Percentiles rank a stretch among this genome's conserved stretches.
phyloP scores from a whole-genome alignment of 2,888 invertebrate genomes.

The Rambutsinella grinnellia region DNA sequence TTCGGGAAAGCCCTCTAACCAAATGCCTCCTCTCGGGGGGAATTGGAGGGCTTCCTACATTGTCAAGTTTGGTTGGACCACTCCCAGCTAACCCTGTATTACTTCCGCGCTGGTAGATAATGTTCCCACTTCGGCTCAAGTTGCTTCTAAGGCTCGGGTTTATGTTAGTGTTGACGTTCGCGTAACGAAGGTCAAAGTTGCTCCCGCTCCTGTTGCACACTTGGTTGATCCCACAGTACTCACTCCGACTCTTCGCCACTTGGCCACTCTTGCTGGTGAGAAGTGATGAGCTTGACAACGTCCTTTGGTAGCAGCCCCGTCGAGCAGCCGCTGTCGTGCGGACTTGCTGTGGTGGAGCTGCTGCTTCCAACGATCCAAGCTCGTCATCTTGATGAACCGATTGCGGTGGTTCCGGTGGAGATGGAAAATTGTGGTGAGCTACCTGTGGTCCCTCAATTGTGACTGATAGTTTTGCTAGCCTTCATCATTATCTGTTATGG shows the following conservation, averaged over 20 bases:
- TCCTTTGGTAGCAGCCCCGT: slow-evolving; percentile 50
- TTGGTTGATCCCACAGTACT: slow-evolving; percentile 56
- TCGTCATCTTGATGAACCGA: slow-evolving; percentile 19
- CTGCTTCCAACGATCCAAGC: slow-evolving; percentile 2
- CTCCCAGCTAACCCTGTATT: slow-evolving; percentile 6
- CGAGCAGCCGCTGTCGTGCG: slow-evolving; percentile 33
- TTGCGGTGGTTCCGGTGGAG: slow-evolving; percentile 11
- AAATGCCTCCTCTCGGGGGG: slow-evolving; percentile 39
- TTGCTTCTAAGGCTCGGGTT: slow-evolving; percentile 39
- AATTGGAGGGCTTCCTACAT: slow-evolving; percentile 15
- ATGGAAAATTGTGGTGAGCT: slow-evolving; percentile 11
- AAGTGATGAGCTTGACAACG: slow-evolving; percentile 49
- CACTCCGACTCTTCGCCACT: slow-evolving; percentile 57
- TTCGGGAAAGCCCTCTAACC: slow-evolving; percentile 43
- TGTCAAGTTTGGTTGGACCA: background rate
- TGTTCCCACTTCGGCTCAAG: slow-evolving; percentile 44
- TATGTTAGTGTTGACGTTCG: slow-evolving; percentile 41
- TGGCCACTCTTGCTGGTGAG: slow-evolving; percentile 39
- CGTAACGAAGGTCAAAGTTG: slow-evolving; percentile 36
- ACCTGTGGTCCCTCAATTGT: slow-evolving; percentile 53
- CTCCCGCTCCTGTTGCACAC: slow-evolving; percentile 37
- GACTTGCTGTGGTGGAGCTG: background rate
- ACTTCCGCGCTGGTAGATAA: slow-evolving; percentile 37
- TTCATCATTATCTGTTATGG: too few species aligned
- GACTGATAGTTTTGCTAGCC: too few species aligned